Conservation (phyloP, 2,888 invertebrate genomes). For the Eupithecia subumbrata region DNA sequence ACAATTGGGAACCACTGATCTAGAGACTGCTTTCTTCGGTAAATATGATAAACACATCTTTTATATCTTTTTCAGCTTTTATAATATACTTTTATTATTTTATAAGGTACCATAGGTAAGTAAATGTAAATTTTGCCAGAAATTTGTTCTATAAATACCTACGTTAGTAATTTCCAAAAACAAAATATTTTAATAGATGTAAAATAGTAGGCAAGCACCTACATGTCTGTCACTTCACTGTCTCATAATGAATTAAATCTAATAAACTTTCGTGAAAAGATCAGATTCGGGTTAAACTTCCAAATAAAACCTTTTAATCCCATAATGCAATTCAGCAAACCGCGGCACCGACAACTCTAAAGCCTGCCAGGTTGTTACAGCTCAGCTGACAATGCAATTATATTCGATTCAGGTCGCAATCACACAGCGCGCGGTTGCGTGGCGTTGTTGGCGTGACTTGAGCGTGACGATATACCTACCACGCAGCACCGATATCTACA, state of each 20-base stretch:
- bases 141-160: too few species aligned
- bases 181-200: too few species aligned
- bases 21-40: background rate
- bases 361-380: conserved; percentile 49
- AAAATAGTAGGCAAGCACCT: too few species aligned
- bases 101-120: too few species aligned
- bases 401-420: conserved; percentile 54
- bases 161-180: too few species aligned
- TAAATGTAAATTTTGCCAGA: too few species aligned
- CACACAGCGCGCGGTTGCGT: conserved; percentile 1
- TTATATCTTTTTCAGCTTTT: too few species aligned
- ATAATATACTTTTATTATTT: too few species aligned
- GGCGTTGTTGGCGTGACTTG: background rate
- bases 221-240: background rate
- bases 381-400: conserved; percentile 70
- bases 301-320: conserved; percentile 21
- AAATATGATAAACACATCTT: too few species aligned
- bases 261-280: background rate
- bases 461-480: background rate
- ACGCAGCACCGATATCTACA: conserved; percentile 32
- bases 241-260: background rate
- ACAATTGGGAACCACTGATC: too few species aligned
- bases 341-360: conserved; percentile 39
- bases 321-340: conserved; percentile 24
- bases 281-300: conserved; percentile 17